Percentiles rank a stretch among this genome's conserved stretches.
Conservation (phyloP, 2,113 vertebrate genomes). For the Pandion haliaetus region DNA sequence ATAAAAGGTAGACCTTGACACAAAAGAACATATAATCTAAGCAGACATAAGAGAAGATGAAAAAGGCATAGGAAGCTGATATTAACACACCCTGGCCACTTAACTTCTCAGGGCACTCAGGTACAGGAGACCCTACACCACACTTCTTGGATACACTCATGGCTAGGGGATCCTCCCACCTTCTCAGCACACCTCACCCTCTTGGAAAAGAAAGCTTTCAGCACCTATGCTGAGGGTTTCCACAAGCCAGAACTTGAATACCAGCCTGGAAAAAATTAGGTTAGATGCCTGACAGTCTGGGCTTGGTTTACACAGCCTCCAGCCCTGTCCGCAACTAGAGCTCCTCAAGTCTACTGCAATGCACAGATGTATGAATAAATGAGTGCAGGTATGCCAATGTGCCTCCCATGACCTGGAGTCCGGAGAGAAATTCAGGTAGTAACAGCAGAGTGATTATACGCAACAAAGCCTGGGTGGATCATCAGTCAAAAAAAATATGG, state of each 20-base stretch:
- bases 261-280: not conserved
- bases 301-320: not conserved
- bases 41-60: not conserved
- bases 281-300: not conserved
- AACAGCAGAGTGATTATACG: not conserved
- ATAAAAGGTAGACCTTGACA: not conserved
- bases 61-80: not conserved
- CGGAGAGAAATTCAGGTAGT: not conserved
- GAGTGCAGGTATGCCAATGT: not conserved
- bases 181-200: not conserved
- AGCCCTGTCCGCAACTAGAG: not conserved
- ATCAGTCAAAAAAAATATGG: not conserved
- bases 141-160: not conserved
- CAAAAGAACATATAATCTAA: not conserved
- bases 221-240: not conserved
- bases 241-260: constrained; percentile 18
- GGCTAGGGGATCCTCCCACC: not conserved
- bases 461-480: not conserved
- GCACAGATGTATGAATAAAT: not conserved
- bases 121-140: not conserved
- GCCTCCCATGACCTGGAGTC: not conserved
- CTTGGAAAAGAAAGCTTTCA: not conserved
- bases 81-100: not conserved
- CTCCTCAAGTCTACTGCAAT: not conserved
- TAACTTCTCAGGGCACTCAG: not conserved